These are phyloP conservation scores for Eupeodes luniger DNA, from an alignment of 2,888 invertebrate genomes.

Conservation along the genomic window DNA sequence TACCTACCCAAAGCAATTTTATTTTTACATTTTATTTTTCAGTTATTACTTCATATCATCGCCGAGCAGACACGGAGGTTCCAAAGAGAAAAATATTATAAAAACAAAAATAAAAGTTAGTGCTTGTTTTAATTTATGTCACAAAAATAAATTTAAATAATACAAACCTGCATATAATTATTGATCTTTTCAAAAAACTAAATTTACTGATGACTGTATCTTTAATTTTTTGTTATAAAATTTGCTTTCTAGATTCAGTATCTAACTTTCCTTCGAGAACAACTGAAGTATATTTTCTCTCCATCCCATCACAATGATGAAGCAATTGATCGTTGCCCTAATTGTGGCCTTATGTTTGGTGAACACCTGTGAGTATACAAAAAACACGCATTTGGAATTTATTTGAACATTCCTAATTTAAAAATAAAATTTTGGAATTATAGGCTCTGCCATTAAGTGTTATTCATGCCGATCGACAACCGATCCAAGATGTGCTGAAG, in stretches of 20 bases:
- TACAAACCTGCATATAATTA: not conserved
- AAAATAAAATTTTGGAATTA: not conserved
- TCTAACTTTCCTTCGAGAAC: constrained; percentile 29
- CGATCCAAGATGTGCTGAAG: constrained; percentile 81
- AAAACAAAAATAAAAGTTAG: constrained; percentile 22
- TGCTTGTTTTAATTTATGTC: not conserved
- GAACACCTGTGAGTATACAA: constrained; percentile 80
- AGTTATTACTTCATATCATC: constrained; percentile 51
- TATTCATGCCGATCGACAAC: constrained; percentile 82
- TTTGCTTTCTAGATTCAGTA: constrained; percentile 48
- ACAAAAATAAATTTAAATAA: constrained; percentile 34
- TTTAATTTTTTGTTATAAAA: not conserved
- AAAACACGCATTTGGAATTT: not conserved
- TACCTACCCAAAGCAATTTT: constrained; percentile 10
- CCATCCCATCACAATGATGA: constrained; percentile 78
- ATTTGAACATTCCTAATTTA: not conserved
- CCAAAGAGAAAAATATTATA: constrained; percentile 33
- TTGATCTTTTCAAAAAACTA: not conserved
- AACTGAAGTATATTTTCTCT: constrained; percentile 6
- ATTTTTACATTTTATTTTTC: constrained; percentile 11
- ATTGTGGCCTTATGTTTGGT: constrained; percentile 80
- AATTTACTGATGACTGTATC: constrained; percentile 6
- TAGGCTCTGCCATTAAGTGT: constrained; percentile 82
- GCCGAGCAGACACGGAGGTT: constrained; percentile 43
- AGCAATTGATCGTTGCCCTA: constrained; percentile 79